Evolutionary conservation across 2,113 vertebrate species (phyloP), one percentile per base, ranked within the genome.

Genomic region (Conger conger): DNA sequence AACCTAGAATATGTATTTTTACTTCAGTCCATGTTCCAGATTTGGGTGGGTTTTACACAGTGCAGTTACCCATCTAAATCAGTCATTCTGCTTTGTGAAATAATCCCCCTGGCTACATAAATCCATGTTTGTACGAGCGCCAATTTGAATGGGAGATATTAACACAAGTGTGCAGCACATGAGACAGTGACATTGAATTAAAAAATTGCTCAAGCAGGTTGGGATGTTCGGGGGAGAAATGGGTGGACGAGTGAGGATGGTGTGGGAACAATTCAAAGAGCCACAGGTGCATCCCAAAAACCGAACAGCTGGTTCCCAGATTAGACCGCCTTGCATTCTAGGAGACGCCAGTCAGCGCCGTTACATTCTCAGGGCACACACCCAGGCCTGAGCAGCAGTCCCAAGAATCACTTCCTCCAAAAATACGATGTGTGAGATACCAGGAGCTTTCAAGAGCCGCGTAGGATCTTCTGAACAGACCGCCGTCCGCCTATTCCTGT

Each of bases 291-390:
- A 11, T 23, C 23, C 18, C 1, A 4, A 3, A 63, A 20, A 57
- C 81, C 37, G 88, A 87, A 80, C 78, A 85, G 63, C 77, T 82
- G n/a, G 9, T 84, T 81, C 87, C 91, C 89, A 91, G 92, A 88
- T 92, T 86, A 93, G 89, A 87, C 87, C 81, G 5, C 76, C 81
- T 87, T 90, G 93, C 92, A 91, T 90, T 86, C 87, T 90, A 80
- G 90, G 90, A 93, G 93, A 89, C 89, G 93, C 93, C 93, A 91
- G 91, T 88, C 91, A 92, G 90, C 89, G 91, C 90, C 63, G 84
- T 89, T 78, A 78, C 87, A 87, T 92, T 91, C 91, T 92, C 88
- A 92, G 88, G 38, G 80, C 83, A 81, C 77, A 76, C 87, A 82
- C 88, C 87, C n/a, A 33, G 27, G 68, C 27, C 30, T 73, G 68